Evolutionary conservation across 1,140 invertebrate species (phyloP).

Genomic region (Drosophila pallidifrons): DNA sequence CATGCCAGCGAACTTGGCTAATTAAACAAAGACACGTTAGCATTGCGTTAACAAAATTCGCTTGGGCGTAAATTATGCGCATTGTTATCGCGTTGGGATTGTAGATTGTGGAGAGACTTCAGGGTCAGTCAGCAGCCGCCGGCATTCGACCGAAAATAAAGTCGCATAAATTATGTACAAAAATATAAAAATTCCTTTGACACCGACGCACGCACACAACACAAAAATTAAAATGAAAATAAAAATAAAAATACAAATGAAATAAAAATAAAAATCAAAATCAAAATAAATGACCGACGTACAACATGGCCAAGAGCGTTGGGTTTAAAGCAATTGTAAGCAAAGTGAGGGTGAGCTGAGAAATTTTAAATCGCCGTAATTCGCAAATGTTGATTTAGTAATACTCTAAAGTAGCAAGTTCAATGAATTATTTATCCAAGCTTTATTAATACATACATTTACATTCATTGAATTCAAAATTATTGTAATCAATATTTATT

Average conservation of each 20-base stretch:
- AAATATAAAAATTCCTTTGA: conserved; percentile 38
- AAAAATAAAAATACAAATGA: conserved; percentile 38
- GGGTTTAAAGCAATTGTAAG: conserved; percentile 51
- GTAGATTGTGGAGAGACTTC: conserved; percentile 16
- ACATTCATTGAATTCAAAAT: too few species aligned
- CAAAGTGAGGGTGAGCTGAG: conserved; percentile 12
- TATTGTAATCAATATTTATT: too few species aligned
- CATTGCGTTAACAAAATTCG: conserved; percentile 46
- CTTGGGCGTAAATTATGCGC: conserved; percentile 51
- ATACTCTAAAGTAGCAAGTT: neutral
- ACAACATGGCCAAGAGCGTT: conserved; percentile 53
- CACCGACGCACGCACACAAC: conserved; percentile 27
- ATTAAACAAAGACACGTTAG: conserved; percentile 33
- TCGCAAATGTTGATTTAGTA: neutral
- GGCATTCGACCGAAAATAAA: conserved; percentile 52
- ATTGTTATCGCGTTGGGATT: conserved; percentile 48
- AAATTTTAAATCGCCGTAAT: conserved; percentile 12
- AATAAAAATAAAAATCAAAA: conserved; percentile 53
- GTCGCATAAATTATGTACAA: conserved; percentile 64
- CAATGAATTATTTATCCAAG: too few species aligned
- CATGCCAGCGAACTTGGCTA: conserved; percentile 13
- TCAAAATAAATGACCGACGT: conserved; percentile 60
- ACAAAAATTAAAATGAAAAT: conserved; percentile 29
- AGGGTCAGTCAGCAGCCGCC: conserved; percentile 3
- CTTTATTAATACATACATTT: too few species aligned